Conservation (phyloP, 2,888 invertebrate species). For the Nezara viridula region DNA sequence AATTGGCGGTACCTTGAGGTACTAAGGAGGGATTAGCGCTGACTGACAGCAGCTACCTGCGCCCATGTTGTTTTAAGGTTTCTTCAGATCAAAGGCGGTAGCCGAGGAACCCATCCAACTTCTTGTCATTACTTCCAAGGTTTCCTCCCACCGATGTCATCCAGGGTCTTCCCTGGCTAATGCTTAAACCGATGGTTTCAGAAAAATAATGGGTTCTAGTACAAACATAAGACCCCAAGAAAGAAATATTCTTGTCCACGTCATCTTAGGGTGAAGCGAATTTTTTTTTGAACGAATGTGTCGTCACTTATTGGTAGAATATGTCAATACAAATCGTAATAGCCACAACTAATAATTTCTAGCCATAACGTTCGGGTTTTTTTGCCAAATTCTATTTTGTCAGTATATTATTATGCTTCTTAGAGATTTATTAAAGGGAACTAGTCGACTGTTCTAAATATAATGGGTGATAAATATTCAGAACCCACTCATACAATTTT, state of each 20-base stretch:
- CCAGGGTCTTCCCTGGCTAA: not conserved
- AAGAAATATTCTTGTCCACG: not conserved
- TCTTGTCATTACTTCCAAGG: slow-evolving; percentile 50
- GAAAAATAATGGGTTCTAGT: not conserved
- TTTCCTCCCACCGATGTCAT: not conserved
- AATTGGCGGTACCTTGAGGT: slow-evolving; percentile 51
- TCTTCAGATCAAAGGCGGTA: slow-evolving; percentile 50
- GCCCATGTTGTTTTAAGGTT: slow-evolving; percentile 54
- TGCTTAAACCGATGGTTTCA: not conserved
- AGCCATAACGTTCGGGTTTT: too few relatives aligned
- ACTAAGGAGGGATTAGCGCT: slow-evolving; percentile 21
- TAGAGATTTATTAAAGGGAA: too few relatives aligned
- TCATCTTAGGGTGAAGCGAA: not conserved
- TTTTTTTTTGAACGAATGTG: not conserved
- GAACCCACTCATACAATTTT: too few relatives aligned
- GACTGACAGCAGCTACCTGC: slow-evolving; percentile 54
- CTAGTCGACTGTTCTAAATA: too few relatives aligned
- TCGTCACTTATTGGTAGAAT: not conserved
- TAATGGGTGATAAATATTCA: too few relatives aligned
- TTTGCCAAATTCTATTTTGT: too few relatives aligned
- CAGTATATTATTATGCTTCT: too few relatives aligned
- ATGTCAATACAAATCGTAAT: not conserved
- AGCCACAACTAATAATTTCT: too few relatives aligned
- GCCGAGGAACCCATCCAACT: slow-evolving; percentile 48
- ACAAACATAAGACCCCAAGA: not conserved